Evolutionary conservation across 2,797 vertebrate species (phyloP), one percentile per base, ranked within the genome.

Genomic region (Novumbra hubbsi): DNA sequence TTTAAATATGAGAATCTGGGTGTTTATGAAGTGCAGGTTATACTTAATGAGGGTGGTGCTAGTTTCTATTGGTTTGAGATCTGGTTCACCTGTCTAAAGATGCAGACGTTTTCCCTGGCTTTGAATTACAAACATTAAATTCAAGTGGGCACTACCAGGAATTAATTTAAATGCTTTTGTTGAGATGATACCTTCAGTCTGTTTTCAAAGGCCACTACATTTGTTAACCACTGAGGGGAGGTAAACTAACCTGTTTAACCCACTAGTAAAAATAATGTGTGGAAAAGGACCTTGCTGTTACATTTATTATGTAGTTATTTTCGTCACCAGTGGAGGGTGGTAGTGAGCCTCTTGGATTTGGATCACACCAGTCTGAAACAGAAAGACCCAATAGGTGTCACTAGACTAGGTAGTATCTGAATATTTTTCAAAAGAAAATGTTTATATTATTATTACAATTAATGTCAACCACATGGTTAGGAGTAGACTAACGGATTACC

Each of bases 271-370:
- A 57, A 57, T 57, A 24, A 24, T 57, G n/a, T 57, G 52, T 57
- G n/a, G n/a, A 57, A 6, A 3, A 57, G 55, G 55, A 57, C 6
- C 8, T 57, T 24, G 21, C 21, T 24, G 24, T 27, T 27, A 60
- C n/a, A 27, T 60, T 12, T 3, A 24, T 60, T 45, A 45, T 45
- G 6, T 45, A 45, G 50, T n/a, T 24, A 1, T 45, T 16, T 57
- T 75, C 63, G 11, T 72, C 14, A 49, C 71, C 77, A 73, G 73
- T 76, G 76, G 77, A 63, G 71, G 77, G 73, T 48, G 70, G 73
- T 65, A 76, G 24, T 55, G 48, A 30, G 17, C 62, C 30, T 9
- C 14, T 24, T 24, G 9, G n/a, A 21, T 57, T 57, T 2, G 0
- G 55, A 24, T 57, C 50, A 55, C n/a, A 55, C n/a, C n/a, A 55